Conservation (phyloP, 1,140 invertebrate genomes). For the Drosophila eugracilis region DNA sequence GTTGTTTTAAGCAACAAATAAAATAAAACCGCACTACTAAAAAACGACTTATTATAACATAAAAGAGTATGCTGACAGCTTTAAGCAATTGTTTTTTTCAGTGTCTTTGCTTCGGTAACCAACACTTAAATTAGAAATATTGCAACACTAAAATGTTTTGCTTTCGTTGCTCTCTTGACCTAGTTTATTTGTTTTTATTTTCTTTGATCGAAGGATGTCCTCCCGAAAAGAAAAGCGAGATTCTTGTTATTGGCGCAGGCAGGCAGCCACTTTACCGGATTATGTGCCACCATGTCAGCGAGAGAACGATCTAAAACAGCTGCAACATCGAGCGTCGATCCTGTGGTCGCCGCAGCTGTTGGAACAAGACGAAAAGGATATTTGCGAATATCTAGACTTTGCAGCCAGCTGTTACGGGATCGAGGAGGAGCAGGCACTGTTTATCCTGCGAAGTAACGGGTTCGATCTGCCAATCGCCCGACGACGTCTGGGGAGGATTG, state of each 20-base stretch:
- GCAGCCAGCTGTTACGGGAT: conserved; percentile 11
- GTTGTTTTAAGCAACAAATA: too few species aligned
- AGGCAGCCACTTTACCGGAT: conserved; percentile 22
- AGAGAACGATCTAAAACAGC: background rate
- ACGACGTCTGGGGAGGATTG: conserved; percentile 1
- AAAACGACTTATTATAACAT: too few species aligned
- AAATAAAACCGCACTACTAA: too few species aligned
- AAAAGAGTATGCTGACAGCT: too few species aligned
- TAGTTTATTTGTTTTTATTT: background rate
- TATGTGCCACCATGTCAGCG: conserved; percentile 4
- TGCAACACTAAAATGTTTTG: background rate
- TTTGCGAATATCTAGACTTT: conserved; percentile 26
- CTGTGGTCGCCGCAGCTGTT: conserved; percentile 31
- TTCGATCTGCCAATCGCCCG: conserved; percentile 18
- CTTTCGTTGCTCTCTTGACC: background rate
- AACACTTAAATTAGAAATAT: background rate
- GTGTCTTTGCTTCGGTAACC: background rate
- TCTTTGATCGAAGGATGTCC: conserved; percentile 5
- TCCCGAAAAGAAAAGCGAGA: conserved; percentile 3
- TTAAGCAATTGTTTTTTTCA: too few species aligned
- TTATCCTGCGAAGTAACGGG: conserved; percentile 22
- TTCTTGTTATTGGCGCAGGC: conserved; percentile 9
- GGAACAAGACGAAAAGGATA: background rate
- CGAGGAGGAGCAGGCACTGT: conserved; percentile 42
- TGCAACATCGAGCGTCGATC: conserved; percentile 31